Base-by-base conservation (phyloP, 2,888 invertebrate genomes). In the Cosmia trapezina region DNA sequence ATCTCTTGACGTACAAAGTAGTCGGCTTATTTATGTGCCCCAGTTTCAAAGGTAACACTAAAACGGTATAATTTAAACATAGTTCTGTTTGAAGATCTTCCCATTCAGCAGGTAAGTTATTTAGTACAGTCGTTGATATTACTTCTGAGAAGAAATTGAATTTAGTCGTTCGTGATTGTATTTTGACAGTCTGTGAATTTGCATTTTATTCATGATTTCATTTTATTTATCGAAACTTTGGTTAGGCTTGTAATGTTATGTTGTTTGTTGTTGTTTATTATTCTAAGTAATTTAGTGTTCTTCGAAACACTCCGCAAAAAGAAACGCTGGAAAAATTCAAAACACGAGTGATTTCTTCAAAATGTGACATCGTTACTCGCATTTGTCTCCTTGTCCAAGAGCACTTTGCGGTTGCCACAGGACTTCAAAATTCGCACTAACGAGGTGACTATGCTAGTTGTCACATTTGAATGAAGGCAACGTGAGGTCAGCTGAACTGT, bases 361-460 rank as follows among this genome's bases (percentile, higher is more conserved):
- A 74, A 41, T 53, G 43, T 73, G 57, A 63, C 57, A 43, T 84
- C 84, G 56, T 86, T 86, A 71, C 59, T 70, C 49, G 66, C 69
- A 65, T 76, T 84, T 63, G 67, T 73, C 64, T 72, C 47, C 73
- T 71, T 59, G 72, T 65, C 78, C 60, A 80, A 91, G 90, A 88
- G 90, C 87, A 84, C 88, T 88, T 88, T 88, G 83, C 76, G 80
- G 83, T 85, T 80, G 56, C 78, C 72, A 57, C 69, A 78, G 82
- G 41, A 83, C 84, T 87, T 88, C 88, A 87, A 89, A 91, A 89
- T 89, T 81, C 76, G 47, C 81, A 87, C 92, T 93, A 93, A 93
- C 93, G 90, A 94, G 89, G 89, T 87, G 88, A 88, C 89, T 88
- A 87, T 78, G 84, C 63, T 73, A 84, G 86, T 86, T 88, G 91